Base-by-base conservation (phyloP, 2,113 vertebrate species). In the Ursus arctos region DNA sequence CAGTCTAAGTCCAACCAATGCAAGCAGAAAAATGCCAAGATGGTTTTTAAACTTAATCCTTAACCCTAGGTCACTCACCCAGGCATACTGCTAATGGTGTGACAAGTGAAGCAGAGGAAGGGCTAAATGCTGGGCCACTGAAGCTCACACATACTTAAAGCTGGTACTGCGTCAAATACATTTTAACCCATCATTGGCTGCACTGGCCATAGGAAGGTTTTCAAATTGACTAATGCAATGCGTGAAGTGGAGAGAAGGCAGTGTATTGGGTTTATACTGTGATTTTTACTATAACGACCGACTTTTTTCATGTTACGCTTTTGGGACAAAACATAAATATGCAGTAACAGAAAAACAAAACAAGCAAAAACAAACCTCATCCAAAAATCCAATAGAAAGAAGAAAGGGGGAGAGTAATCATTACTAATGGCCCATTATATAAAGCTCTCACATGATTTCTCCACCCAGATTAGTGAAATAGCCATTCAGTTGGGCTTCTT, bases 11-110 rank as follows among this genome's bases (percentile, higher is more conserved):
- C 77, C 90, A 96, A 96, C 80, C 96, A 95, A 57, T 91, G 84
- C 87, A 88, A 91, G 85, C 59, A 97, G 81, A 91, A 96, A 98
- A 97, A 97, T 82, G 49, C 67, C 87, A 90, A 88, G 76, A 95
- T 84, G 76, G 85, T 7, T 24, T 82, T 96, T 92, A 88, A 76
- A 96, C 36, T 86, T 94, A 87, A 96, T 96, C 88, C 55, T 84
- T 96, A 81, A 95, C 97, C 93, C 36, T 82, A 19, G 90, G 94
- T 94, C 77, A 69, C 77, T 96, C 87, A 83, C 71, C 47, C 80
- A 81, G 51, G 80, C 57, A 88, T 74, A 90, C 36, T 63, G 80
- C 47, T 96, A 95, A 97, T 96, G 76, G 16, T 72, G 33, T 84
- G 79, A 93, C 72, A 97, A 98, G 85, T 47, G 71, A 97, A 83